A percentile compares a stretch with the other conserved stretches of the same genome.
phyloP scores from a whole-genome alignment of 2,797 vertebrate genomes.

The Myoxocephalus aenaeus region DNA sequence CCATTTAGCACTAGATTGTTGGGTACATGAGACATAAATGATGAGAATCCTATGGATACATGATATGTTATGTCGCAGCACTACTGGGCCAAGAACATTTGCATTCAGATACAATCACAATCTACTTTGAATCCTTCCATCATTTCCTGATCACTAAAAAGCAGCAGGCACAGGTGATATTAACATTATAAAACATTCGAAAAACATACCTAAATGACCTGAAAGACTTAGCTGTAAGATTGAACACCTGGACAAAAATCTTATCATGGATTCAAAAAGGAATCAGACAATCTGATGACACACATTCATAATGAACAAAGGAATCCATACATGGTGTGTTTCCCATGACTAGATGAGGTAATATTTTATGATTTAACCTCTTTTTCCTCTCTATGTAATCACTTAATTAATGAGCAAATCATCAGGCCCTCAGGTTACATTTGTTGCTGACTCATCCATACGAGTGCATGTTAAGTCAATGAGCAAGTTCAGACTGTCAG shows the following conservation, averaged over 20 bases:
- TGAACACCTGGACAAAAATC: neutral
- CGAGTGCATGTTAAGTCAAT: conserved; percentile 37
- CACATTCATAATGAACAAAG: conserved; percentile 27
- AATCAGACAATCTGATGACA: conserved; percentile 19
- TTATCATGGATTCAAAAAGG: neutral
- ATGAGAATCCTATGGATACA: conserved; percentile 35
- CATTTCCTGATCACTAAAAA: neutral
- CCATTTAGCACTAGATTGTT: neutral
- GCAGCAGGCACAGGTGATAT: neutral
- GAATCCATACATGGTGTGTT: conserved; percentile 45
- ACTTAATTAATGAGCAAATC: conserved; percentile 71
- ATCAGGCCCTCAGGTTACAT: conserved; percentile 58
- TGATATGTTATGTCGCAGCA: conserved; percentile 26
- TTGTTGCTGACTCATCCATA: conserved; percentile 63
- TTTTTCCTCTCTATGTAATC: conserved; percentile 64
- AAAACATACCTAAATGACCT: neutral
- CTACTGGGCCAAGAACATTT: conserved; percentile 3
- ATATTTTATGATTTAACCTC: conserved; percentile 69
- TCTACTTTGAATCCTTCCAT: conserved; percentile 13
- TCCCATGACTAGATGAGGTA: conserved; percentile 49
- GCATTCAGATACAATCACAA: neutral
- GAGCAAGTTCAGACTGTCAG: conserved; percentile 39
- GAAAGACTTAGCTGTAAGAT: neutral
- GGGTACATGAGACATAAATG: conserved; percentile 10
- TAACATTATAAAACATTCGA: neutral